These are phyloP conservation scores for Parasteatoda tepidariorum DNA, from an alignment of 1,140 invertebrate species.

Conservation along the genomic window DNA sequence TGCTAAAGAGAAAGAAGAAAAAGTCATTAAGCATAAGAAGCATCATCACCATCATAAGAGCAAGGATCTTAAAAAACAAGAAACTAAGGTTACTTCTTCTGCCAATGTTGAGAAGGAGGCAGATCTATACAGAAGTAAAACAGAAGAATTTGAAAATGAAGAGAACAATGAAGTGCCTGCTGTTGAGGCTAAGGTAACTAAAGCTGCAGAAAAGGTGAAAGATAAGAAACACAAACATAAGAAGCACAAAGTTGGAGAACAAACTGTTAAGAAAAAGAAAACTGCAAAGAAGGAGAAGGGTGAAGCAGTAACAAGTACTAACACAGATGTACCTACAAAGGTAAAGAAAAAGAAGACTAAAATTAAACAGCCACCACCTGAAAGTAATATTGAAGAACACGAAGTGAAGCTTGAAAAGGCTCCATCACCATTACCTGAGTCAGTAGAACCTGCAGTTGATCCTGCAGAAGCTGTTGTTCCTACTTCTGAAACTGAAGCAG, in stretches of 20 bases:
- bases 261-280: constrained; percentile 67
- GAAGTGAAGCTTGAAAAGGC: not conserved
- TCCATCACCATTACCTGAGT: not conserved
- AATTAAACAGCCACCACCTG: constrained; percentile 66
- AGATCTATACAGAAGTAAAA: constrained; percentile 22
- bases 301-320: constrained; percentile 46
- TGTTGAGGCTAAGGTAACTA: constrained; percentile 75
- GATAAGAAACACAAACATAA: constrained; percentile 64
- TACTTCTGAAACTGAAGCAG: not conserved
- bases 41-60: constrained; percentile 56
- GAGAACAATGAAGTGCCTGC: not conserved
- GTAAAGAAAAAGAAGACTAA: constrained; percentile 63
- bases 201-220: constrained; percentile 71
- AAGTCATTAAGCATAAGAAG: constrained; percentile 41
- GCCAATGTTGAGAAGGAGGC: not conserved
- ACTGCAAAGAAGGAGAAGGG: constrained; percentile 67
- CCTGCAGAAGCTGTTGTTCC: not conserved
- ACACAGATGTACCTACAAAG: constrained; percentile 62
- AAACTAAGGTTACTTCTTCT: constrained; percentile 9
- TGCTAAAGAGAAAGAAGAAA: constrained; percentile 64
- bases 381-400: constrained; percentile 20
- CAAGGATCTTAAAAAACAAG: constrained; percentile 31
- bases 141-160: constrained; percentile 1
- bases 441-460: not conserved
- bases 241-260: constrained; percentile 64